A percentile compares a stretch with the other conserved stretches of the same genome.
Conservation (phyloP, 2,888 invertebrate genomes). For the Theodoxus fluviatilis region DNA sequence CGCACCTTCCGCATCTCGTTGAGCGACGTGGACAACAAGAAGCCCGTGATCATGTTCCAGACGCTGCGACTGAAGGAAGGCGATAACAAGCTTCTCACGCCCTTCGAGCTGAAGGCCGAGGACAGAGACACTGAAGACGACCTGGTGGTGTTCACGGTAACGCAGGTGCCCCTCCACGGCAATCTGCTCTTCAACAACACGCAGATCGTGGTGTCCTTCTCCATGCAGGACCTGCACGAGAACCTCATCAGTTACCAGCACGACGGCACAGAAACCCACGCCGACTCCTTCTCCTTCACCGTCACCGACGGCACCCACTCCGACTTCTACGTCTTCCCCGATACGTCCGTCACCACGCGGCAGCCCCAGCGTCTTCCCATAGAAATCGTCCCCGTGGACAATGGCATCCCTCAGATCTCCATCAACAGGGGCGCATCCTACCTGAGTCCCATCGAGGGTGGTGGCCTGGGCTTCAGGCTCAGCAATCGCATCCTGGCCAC, state of each 20-base stretch:
- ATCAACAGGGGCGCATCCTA: constrained; percentile 56
- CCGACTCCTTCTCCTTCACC: constrained; percentile 61
- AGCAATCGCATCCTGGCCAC: constrained; percentile 51
- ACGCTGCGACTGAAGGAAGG: constrained; percentile 60
- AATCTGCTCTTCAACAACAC: constrained; percentile 55
- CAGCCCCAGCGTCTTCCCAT: constrained; percentile 58
- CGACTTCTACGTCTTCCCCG: constrained; percentile 60
- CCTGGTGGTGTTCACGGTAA: constrained; percentile 55
- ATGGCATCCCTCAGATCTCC: constrained; percentile 57
- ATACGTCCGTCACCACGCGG: constrained; percentile 51
- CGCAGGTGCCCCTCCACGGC: constrained; percentile 60
- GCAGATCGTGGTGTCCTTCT: constrained; percentile 53
- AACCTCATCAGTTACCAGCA: constrained; percentile 64
- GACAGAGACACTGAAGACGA: constrained; percentile 60
- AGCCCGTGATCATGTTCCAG: constrained; percentile 59
- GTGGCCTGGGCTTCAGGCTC: constrained; percentile 53
- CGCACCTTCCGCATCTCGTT: constrained; percentile 63
- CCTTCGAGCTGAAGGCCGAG: constrained; percentile 62
- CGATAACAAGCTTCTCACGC: constrained; percentile 59
- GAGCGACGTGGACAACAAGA: constrained; percentile 63
- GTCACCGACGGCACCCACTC: constrained; percentile 63
- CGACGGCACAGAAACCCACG: constrained; percentile 62
- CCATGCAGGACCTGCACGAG: constrained; percentile 57
- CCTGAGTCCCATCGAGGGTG: constrained; percentile 46
- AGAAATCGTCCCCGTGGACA: constrained; percentile 61